Evolutionary conservation across 2,113 vertebrate species (phyloP).

Genomic region (Heterochromis multidens): DNA sequence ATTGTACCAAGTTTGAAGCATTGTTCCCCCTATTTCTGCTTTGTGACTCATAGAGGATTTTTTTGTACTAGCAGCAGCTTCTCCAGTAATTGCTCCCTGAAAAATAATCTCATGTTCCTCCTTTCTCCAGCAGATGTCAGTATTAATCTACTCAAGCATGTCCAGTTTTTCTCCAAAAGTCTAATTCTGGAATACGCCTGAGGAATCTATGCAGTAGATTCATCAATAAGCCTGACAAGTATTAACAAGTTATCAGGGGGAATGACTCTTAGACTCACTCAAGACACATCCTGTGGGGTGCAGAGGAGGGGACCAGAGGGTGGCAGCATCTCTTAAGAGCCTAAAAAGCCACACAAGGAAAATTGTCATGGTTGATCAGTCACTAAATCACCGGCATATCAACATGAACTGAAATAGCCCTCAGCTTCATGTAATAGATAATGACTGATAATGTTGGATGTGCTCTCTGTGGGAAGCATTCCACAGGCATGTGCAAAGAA

Average conservation of each 20-base stretch:
- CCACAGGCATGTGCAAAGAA: neutral
- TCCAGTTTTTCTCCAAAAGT: neutral
- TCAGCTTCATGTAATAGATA: slow-evolving; percentile 13
- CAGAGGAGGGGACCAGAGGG: neutral
- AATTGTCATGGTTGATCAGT: neutral
- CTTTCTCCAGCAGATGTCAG: slow-evolving; percentile 74
- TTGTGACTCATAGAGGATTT: slow-evolving; percentile 5
- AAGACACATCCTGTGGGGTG: slow-evolving; percentile 18
- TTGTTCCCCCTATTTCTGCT: neutral
- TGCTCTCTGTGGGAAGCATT: slow-evolving; percentile 5
- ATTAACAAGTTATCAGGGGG: slow-evolving; percentile 49
- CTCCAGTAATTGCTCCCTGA: neutral
- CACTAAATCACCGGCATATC: slow-evolving; percentile 25
- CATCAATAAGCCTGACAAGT: slow-evolving; percentile 60
- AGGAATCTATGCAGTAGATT: slow-evolving; percentile 49
- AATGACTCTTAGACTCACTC: slow-evolving; percentile 25
- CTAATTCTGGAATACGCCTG: slow-evolving; percentile 32
- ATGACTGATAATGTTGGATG: slow-evolving; percentile 8
- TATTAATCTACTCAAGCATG: slow-evolving; percentile 42
- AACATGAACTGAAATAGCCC: slow-evolving; percentile 24
- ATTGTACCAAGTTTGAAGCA: neutral
- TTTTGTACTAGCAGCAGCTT: neutral
- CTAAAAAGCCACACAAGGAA: slow-evolving; percentile 14
- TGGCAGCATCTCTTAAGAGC: neutral
- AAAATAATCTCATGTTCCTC: neutral